Conservation (phyloP, 2,113 vertebrate species). For the Edolisoma coerulescens region DNA sequence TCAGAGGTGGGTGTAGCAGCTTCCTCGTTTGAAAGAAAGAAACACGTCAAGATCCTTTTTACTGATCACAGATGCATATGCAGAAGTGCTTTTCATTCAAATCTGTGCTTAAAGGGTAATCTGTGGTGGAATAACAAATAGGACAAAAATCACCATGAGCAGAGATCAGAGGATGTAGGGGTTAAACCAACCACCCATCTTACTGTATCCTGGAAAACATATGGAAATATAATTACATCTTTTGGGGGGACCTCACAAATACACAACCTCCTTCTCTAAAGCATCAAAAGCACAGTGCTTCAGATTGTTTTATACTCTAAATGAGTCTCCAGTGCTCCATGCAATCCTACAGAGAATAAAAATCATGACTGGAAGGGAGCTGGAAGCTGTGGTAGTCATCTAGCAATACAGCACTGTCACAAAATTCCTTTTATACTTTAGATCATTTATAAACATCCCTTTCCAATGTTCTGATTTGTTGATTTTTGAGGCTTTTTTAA, state of each 20-base stretch:
- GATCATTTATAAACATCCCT: background rate
- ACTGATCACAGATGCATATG: background rate
- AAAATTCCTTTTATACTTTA: background rate
- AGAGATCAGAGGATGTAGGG: background rate
- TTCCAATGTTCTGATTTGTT: background rate
- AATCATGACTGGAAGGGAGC: background rate
- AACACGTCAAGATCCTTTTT: background rate
- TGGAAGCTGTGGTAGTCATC: background rate
- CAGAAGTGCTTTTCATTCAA: background rate
- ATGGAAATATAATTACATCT: background rate
- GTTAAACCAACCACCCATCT: background rate
- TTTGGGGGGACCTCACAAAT: background rate
- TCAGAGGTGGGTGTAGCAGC: background rate
- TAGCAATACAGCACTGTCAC: accelerated
- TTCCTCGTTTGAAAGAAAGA: background rate
- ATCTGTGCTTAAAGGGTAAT: background rate
- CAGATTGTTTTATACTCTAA: background rate
- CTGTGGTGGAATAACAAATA: background rate
- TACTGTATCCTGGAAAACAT: background rate
- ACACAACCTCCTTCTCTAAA: background rate
- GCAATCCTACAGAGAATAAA: background rate
- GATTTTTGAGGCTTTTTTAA: background rate
- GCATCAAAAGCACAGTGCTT: background rate
- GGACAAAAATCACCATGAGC: background rate
- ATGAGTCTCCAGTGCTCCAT: background rate